Conservation (phyloP, 2,113 vertebrate species). For the Carettochelys insculpta region DNA sequence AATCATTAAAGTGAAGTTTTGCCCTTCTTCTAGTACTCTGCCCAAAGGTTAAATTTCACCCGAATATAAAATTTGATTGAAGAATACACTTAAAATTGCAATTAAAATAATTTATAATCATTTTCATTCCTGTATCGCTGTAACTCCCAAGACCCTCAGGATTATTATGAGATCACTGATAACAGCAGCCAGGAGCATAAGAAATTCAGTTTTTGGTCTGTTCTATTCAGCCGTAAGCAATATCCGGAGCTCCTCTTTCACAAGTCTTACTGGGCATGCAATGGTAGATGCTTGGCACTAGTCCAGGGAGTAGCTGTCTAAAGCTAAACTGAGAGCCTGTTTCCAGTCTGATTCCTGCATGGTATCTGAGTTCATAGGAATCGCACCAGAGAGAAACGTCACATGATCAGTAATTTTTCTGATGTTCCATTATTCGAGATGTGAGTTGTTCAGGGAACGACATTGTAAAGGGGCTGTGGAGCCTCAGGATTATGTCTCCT, state of each 20-base stretch:
- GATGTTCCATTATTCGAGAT: neutral
- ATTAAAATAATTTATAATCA: neutral
- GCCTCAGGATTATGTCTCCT: neutral
- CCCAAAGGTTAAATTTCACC: neutral
- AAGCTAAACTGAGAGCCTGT: neutral
- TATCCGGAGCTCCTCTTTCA: neutral
- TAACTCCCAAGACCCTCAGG: neutral
- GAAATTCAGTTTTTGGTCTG: neutral
- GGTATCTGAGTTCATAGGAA: neutral
- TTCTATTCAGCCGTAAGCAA: neutral
- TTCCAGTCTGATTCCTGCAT: neutral
- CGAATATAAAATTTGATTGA: rapidly evolving
- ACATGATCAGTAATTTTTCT: neutral
- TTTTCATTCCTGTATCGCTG: neutral
- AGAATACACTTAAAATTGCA: neutral
- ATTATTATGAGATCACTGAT: neutral
- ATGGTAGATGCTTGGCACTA: neutral
- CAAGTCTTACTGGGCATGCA: neutral
- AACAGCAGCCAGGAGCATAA: neutral
- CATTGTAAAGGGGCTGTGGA: neutral
- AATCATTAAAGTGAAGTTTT: neutral
- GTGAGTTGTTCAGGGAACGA: neutral
- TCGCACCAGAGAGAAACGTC: neutral
- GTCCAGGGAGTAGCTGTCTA: neutral
- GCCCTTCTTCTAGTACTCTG: neutral